Conservation (phyloP, 1,140 invertebrate species). For the Trialeurodes vaporariorum region DNA sequence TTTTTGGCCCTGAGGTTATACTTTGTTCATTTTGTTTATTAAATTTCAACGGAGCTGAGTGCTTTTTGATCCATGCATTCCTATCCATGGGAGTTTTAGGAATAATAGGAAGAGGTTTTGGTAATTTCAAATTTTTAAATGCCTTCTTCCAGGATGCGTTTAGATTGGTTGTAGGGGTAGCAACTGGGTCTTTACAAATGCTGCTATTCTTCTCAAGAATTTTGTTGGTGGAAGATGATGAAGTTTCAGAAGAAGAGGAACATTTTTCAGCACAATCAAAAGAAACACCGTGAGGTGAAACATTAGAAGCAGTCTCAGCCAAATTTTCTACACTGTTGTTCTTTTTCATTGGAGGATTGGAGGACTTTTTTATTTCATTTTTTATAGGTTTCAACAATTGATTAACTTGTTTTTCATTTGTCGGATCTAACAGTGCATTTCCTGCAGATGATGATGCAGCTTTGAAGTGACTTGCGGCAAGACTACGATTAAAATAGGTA, state of each 20-base stretch:
- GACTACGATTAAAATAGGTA: not conserved
- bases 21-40: not conserved
- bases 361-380: slow-evolving; percentile 2
- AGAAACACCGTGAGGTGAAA: too few species aligned
- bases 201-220: not conserved
- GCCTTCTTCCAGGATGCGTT: slow-evolving; percentile 23
- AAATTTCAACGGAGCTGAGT: not conserved
- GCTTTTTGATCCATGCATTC: slow-evolving; percentile 11
- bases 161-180: not conserved
- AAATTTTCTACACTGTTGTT: not conserved
- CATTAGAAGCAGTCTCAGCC: not conserved
- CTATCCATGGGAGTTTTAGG: slow-evolving; percentile 15
- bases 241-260: too few species aligned
- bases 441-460: not conserved
- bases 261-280: too few species aligned
- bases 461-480: not conserved
- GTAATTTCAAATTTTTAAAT: slow-evolving; percentile 27
- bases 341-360: not conserved
- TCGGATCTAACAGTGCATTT: not conserved
- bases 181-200: not conserved
- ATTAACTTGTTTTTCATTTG: not conserved
- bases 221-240: not conserved
- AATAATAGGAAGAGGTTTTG: slow-evolving; percentile 21
- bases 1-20: not conserved
- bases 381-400: not conserved